These are phyloP conservation scores for Antheraea assamensis DNA, from an alignment of 2,888 invertebrate genomes.

Conservation along the genomic window DNA sequence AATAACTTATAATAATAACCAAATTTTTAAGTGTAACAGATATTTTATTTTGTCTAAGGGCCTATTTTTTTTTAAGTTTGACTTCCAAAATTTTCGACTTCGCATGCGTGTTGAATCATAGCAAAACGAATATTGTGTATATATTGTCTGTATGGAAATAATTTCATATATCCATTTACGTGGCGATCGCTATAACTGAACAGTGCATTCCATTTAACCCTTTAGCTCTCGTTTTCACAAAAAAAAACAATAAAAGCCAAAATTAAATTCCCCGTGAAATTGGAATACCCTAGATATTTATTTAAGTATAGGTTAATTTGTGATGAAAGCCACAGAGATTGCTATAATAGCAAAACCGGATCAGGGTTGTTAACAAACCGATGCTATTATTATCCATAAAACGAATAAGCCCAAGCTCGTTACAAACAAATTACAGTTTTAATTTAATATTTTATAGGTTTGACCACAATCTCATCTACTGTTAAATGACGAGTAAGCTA, in stretches of 20 bases:
- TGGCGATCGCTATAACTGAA: too few relatives aligned
- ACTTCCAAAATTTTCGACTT: too few relatives aligned
- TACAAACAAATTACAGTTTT: constrained; percentile 24
- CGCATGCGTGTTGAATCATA: too few relatives aligned
- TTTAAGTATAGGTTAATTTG: constrained; percentile 35
- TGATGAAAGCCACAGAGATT: constrained; percentile 34
- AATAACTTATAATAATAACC: not conserved
- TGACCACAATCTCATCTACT: too few relatives aligned
- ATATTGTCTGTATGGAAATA: too few relatives aligned
- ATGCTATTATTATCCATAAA: not conserved
- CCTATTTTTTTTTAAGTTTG: too few relatives aligned
- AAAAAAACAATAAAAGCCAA: constrained; percentile 4
- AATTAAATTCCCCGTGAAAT: constrained; percentile 6
- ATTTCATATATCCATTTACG: too few relatives aligned
- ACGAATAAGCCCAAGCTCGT: constrained; percentile 28
- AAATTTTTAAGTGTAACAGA: not conserved
- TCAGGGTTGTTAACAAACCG: constrained; percentile 28
- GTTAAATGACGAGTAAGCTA: too few relatives aligned
- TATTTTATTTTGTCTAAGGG: too few relatives aligned
- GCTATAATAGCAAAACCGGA: constrained; percentile 38
- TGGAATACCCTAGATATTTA: constrained; percentile 23
- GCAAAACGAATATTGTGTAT: too few relatives aligned
- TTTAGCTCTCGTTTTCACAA: not conserved
- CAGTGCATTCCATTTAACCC: not conserved
- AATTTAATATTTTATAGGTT: too few relatives aligned